These are phyloP conservation scores for Toxotes chatareus DNA, from an alignment of 2,113 vertebrate species.

Conservation along the genomic window DNA sequence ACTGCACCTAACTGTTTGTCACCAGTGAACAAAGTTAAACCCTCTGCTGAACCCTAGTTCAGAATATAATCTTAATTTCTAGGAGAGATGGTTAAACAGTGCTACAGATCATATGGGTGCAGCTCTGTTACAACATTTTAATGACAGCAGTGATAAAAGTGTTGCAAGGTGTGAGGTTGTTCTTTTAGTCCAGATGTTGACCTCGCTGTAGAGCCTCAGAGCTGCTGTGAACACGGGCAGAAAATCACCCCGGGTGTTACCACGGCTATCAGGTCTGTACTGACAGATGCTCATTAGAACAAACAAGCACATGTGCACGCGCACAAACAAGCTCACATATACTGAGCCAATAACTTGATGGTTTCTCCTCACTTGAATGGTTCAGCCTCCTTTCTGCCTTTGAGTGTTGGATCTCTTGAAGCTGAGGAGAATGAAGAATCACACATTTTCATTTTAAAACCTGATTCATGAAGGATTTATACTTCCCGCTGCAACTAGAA, in stretches of 20 bases:
- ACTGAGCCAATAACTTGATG: constrained; percentile 40
- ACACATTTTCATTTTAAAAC: neutral
- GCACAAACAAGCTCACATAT: constrained; percentile 8
- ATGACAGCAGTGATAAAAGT: constrained; percentile 53
- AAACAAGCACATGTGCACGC: constrained; percentile 52
- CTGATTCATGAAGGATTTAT: constrained; percentile 11
- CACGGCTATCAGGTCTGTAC: constrained; percentile 70
- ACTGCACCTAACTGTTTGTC: neutral
- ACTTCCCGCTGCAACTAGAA: neutral
- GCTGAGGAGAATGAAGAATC: constrained; percentile 6
- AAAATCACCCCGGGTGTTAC: constrained; percentile 72
- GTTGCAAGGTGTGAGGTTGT: constrained; percentile 62
- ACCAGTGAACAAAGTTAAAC: neutral
- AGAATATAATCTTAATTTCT: neutral
- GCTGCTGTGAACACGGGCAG: constrained; percentile 60
- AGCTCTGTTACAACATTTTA: constrained; percentile 28
- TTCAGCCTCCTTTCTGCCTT: constrained; percentile 35
- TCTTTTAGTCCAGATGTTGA: constrained; percentile 79
- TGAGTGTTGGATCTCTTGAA: constrained; percentile 14
- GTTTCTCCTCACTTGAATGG: constrained; percentile 45
- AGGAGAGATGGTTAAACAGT: neutral
- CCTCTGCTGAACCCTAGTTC: neutral
- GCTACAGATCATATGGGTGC: neutral
- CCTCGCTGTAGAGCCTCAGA: constrained; percentile 64
- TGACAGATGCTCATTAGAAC: constrained; percentile 83